Percentiles rank a stretch among this genome's conserved stretches.
phyloP scores from a whole-genome alignment of 1,140 invertebrate genomes.

The Pseudobourletiella spinata region DNA sequence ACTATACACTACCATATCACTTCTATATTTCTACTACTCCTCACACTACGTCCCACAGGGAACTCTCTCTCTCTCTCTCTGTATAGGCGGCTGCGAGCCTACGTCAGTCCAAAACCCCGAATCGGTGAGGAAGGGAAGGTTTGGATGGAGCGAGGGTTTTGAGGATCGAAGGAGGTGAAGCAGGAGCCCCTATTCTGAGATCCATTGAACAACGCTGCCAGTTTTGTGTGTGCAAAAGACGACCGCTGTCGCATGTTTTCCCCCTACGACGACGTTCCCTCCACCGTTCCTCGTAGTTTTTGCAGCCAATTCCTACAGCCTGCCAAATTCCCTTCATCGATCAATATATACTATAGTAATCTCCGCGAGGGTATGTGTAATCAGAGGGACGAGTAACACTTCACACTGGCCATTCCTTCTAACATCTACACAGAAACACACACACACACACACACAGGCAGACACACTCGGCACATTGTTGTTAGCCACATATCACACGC shows the following conservation, averaged over 20 bases:
- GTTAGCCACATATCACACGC: conserved; percentile 24
- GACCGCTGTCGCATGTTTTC: neutral
- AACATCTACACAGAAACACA: conserved; percentile 11
- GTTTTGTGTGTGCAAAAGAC: conserved; percentile 2
- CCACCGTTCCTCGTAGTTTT: neutral
- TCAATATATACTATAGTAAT: conserved; percentile 21
- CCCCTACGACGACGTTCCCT: neutral
- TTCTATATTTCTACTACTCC: too few species aligned
- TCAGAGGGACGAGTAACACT: conserved; percentile 28
- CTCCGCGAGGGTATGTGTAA: conserved; percentile 15
- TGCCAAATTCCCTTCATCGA: conserved; percentile 21
- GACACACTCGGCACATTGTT: too few species aligned
- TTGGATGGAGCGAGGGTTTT: neutral
- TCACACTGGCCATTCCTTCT: conserved; percentile 13
- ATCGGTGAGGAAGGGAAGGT: conserved; percentile 5
- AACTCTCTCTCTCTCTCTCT: too few species aligned
- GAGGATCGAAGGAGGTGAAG: conserved; percentile 11
- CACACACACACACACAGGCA: too few species aligned
- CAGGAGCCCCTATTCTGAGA: neutral
- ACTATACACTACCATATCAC: too few species aligned
- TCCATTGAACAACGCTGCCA: conserved; percentile 10
- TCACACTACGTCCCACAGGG: too few species aligned
- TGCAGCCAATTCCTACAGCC: neutral
- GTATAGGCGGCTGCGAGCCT: too few species aligned
- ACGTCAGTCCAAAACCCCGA: conserved; percentile 13